Percentiles rank a stretch among this genome's conserved stretches.
These are phyloP conservation scores for Calidris pugnax DNA, from an alignment of 2,113 vertebrate species.

Conservation along the genomic window DNA sequence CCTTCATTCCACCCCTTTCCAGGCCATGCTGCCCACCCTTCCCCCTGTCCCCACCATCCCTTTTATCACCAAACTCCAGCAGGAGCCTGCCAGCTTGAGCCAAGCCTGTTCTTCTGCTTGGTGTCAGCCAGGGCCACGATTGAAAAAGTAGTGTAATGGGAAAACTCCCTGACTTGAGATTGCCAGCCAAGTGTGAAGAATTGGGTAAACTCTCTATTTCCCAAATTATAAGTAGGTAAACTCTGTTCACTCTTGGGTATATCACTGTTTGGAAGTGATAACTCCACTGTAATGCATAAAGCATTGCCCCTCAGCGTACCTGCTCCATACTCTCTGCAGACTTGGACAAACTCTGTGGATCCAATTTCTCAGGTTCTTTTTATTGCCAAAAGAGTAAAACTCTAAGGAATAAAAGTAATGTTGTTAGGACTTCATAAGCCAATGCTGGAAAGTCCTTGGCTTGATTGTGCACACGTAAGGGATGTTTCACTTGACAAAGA, in stretches of 20 bases:
- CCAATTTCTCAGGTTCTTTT: background rate
- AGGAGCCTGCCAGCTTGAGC: fast-evolving
- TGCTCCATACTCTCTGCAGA: background rate
- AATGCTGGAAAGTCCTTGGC: background rate
- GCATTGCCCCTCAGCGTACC: background rate
- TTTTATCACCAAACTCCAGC: background rate
- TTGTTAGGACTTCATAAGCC: background rate
- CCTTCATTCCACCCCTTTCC: background rate
- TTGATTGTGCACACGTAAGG: background rate
- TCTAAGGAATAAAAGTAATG: background rate
- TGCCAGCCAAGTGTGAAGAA: background rate
- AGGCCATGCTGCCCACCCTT: background rate
- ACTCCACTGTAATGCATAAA: background rate
- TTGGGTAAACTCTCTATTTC: background rate
- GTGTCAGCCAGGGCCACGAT: background rate
- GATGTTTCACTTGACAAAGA: background rate
- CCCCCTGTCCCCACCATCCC: background rate
- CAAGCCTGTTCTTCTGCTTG: background rate
- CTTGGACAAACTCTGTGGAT: background rate
- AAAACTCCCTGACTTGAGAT: background rate
- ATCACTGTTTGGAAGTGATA: background rate
- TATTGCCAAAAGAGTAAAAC: background rate
- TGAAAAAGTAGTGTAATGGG: background rate
- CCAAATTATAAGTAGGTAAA: background rate
- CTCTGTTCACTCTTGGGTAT: background rate